These are phyloP conservation scores for Sus cebifrons DNA, from an alignment of 2,797 vertebrate species.

Conservation along the genomic window DNA sequence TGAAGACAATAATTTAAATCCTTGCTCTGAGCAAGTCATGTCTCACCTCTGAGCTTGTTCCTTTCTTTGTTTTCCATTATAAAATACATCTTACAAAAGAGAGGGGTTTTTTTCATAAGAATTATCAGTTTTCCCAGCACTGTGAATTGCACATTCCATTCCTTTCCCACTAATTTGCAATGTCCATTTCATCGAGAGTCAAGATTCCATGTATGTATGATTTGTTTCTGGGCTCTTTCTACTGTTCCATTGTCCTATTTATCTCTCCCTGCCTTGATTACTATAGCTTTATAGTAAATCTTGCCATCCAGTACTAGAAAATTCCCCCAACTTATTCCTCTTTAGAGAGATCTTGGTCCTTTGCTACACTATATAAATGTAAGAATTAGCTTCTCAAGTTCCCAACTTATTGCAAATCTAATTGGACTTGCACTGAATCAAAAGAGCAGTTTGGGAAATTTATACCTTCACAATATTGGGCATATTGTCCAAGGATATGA, in stretches of 20 bases:
- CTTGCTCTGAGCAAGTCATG: too few species aligned
- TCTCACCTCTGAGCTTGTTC: background rate
- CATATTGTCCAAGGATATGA: slow-evolving; percentile 58
- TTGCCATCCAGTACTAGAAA: background rate
- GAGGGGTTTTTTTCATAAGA: background rate
- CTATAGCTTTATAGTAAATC: slow-evolving; percentile 24
- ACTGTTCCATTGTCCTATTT: background rate
- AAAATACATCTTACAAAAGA: too few species aligned
- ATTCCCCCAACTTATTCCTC: background rate
- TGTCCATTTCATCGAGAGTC: background rate
- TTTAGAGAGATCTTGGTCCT: background rate
- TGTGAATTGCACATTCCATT: background rate
- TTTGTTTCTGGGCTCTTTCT: background rate
- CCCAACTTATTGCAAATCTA: background rate
- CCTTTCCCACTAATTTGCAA: background rate
- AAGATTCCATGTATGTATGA: background rate
- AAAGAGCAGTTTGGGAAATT: slow-evolving; percentile 46
- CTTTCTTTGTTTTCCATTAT: background rate
- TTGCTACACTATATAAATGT: slow-evolving; percentile 7
- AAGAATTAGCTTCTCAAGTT: slow-evolving; percentile 47
- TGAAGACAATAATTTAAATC: too few species aligned
- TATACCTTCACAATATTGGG: slow-evolving; percentile 43
- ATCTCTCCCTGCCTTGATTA: slow-evolving; percentile 26
- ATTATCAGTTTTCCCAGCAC: background rate
- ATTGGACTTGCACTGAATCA: slow-evolving; percentile 31